A percentile compares a stretch with the other conserved stretches of the same genome.
Conservation (phyloP, 2,888 invertebrate genomes). For the Leptinotarsa haldemani region DNA sequence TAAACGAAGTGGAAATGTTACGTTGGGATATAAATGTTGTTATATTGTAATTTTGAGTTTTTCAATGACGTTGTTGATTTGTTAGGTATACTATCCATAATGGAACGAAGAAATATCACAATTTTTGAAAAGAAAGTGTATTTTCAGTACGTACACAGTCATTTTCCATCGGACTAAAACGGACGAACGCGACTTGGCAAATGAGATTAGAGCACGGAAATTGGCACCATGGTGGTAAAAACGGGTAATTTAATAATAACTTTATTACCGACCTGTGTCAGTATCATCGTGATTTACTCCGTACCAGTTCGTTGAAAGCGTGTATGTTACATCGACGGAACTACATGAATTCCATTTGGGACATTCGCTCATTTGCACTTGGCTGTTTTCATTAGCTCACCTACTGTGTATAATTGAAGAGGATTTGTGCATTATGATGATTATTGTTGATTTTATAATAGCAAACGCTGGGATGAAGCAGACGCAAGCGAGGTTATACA, state of each 20-base stretch:
- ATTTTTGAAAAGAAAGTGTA: too few species aligned
- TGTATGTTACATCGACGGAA: constrained; percentile 4
- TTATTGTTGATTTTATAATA: constrained; percentile 12
- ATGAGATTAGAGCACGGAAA: constrained; percentile 24
- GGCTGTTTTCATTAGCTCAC: constrained; percentile 5
- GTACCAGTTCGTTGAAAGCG: constrained; percentile 8
- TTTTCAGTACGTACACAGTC: not conserved
- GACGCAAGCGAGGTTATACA: not conserved
- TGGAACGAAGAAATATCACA: too few species aligned
- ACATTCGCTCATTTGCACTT: not conserved
- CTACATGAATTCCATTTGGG: not conserved
- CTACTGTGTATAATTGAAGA: not conserved
- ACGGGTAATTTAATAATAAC: constrained; percentile 42
- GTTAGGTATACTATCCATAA: too few species aligned
- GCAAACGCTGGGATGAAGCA: not conserved
- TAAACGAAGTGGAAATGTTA: too few species aligned
- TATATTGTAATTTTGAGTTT: too few species aligned
- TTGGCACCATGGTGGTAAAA: constrained; percentile 33
- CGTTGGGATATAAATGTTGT: too few species aligned
- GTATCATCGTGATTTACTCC: constrained; percentile 33
- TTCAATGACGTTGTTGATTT: too few species aligned
- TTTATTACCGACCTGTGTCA: constrained; percentile 35
- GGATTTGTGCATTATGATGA: constrained; percentile 4
- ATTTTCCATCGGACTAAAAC: not conserved
- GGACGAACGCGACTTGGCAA: constrained; percentile 11